Evolutionary conservation across 2,113 vertebrate genomes (phyloP).

Genomic region (Xerus inauris): DNA sequence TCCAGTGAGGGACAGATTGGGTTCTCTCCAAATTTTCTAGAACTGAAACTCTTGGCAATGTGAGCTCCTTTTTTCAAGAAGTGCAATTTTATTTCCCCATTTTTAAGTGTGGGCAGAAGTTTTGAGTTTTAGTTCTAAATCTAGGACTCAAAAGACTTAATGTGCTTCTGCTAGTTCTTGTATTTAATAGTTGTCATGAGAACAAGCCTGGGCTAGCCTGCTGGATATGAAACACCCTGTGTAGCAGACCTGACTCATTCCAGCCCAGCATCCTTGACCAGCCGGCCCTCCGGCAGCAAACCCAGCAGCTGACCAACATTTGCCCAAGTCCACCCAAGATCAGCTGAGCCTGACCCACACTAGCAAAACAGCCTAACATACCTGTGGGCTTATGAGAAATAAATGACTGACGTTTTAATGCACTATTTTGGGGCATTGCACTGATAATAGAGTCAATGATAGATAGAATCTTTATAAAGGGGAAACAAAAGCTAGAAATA

Average conservation of each 20-base stretch:
- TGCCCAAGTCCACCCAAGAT: neutral
- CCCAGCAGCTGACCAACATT: neutral
- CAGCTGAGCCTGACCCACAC: neutral
- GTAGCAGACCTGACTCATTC: neutral
- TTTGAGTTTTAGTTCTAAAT: neutral
- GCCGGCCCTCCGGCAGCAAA: neutral
- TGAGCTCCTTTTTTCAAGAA: neutral
- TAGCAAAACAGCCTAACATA: neutral
- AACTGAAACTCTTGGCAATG: neutral
- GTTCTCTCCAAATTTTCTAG: neutral
- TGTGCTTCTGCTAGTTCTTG: neutral
- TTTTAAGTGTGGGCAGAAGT: neutral
- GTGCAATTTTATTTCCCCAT: too few relatives aligned
- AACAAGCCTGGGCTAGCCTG: neutral
- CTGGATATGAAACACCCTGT: neutral
- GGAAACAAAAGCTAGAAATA: neutral
- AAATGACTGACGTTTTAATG: neutral
- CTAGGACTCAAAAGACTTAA: neutral
- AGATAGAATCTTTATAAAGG: neutral
- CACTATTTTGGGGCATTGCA: neutral
- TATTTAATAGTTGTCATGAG: neutral
- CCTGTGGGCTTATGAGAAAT: neutral
- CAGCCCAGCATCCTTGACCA: neutral
- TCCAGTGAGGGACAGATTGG: neutral
- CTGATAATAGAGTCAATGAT: neutral